These are phyloP conservation scores for Cryptocheilus praepositus DNA, from an alignment of 2,888 invertebrate genomes.

Conservation along the genomic window DNA sequence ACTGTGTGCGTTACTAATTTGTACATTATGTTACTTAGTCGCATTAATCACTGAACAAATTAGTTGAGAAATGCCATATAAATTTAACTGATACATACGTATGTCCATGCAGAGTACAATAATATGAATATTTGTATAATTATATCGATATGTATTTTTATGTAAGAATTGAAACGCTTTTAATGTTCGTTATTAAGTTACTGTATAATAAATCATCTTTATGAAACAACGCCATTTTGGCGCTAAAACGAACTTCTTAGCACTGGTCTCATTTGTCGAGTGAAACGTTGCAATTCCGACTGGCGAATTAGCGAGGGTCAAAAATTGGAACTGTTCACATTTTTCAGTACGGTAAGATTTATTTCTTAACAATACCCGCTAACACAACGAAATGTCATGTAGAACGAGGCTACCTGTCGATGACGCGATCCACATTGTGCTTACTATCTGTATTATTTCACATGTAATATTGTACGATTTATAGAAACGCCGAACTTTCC, in stretches of 20 bases:
- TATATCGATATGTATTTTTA: constrained; percentile 55
- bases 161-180: constrained; percentile 39
- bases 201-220: constrained; percentile 50
- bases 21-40: constrained; percentile 40
- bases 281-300: background rate
- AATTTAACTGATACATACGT: constrained; percentile 30
- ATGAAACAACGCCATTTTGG: constrained; percentile 17
- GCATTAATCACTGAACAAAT: constrained; percentile 23
- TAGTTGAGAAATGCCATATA: constrained; percentile 23
- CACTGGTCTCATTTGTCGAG: background rate
- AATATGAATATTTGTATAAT: constrained; percentile 57
- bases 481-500: constrained; percentile 40
- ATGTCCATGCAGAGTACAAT: constrained; percentile 40
- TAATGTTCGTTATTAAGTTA: constrained; percentile 38
- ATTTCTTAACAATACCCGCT: constrained; percentile 58
- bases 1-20: constrained; percentile 16
- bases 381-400: constrained; percentile 60
- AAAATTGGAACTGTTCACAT: background rate
- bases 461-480: constrained; percentile 43
- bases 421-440: constrained; percentile 45
- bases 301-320: background rate
- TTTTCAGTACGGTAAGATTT: constrained; percentile 49
- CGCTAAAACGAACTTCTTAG: background rate
- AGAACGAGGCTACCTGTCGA: constrained; percentile 50
- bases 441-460: constrained; percentile 49